These are phyloP conservation scores for Eumacrocentrus americanus DNA, from an alignment of 2,888 invertebrate species.

Conservation along the genomic window DNA sequence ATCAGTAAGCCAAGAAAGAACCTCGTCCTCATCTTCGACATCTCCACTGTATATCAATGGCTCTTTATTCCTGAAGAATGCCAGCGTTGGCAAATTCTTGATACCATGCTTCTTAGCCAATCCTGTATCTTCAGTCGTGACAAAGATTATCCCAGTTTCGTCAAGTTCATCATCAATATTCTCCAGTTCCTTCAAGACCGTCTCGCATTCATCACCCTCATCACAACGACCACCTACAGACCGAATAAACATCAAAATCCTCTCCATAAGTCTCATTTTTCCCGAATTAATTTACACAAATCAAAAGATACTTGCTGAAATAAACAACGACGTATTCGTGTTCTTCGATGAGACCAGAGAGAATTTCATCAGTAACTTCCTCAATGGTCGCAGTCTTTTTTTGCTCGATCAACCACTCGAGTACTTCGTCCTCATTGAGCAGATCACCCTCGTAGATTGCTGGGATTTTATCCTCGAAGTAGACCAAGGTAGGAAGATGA, in stretches of 20 bases:
- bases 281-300: too few species aligned
- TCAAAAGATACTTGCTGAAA: constrained; percentile 78
- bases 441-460: constrained; percentile 90
- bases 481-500: constrained; percentile 83
- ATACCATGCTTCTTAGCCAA: constrained; percentile 86
- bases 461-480: constrained; percentile 91
- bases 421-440: constrained; percentile 88
- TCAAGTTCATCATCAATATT: constrained; percentile 93
- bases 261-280: neutral
- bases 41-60: constrained; percentile 85
- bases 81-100: constrained; percentile 82
- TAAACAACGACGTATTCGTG: constrained; percentile 94
- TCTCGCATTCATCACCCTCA: constrained; percentile 85
- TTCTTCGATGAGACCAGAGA: constrained; percentile 83
- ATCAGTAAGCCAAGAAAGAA: constrained; percentile 88
- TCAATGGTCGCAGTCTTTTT: constrained; percentile 91
- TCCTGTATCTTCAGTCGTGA: constrained; percentile 84
- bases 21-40: constrained; percentile 89
- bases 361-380: constrained; percentile 91
- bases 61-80: constrained; percentile 90
- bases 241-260: neutral
- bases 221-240: constrained; percentile 82
- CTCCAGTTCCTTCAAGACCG: constrained; percentile 83
- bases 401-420: constrained; percentile 88
- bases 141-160: constrained; percentile 91